Conservation (phyloP, 2,888 invertebrate genomes). For the Hypena proboscidalis region DNA sequence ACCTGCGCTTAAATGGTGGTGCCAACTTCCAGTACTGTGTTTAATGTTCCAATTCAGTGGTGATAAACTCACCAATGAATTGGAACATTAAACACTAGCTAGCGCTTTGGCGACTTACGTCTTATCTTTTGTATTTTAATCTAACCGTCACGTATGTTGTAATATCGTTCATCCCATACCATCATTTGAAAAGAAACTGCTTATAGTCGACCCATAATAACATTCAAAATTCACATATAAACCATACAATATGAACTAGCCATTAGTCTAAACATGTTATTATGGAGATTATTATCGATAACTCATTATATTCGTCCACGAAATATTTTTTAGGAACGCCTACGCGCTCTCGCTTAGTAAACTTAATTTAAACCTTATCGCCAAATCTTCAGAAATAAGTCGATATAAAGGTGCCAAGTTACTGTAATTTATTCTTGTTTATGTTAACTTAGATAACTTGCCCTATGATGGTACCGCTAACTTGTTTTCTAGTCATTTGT, state of each 20-base stretch:
- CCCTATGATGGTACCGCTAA: slow-evolving; percentile 3
- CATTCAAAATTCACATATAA: slow-evolving; percentile 44
- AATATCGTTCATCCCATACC: slow-evolving; percentile 25
- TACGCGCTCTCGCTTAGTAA: slow-evolving; percentile 45
- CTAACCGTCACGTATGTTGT: no score
- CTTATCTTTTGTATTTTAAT: no score
- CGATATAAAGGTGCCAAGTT: slow-evolving; percentile 32
- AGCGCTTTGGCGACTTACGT: no score
- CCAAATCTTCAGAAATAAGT: slow-evolving; percentile 32
- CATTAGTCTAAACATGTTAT: slow-evolving; percentile 60
- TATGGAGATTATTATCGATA: slow-evolving; percentile 72
- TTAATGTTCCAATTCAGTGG: no score
- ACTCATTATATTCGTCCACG: slow-evolving; percentile 69
- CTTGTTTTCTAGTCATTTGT: slow-evolving; percentile 11
- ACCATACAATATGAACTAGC: slow-evolving; percentile 48
- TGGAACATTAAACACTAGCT: no score
- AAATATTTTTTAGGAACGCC: slow-evolving; percentile 72
- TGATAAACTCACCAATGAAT: no score
- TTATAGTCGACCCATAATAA: slow-evolving; percentile 26
- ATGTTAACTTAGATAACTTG: slow-evolving; percentile 1
- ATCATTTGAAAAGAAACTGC: slow-evolving; percentile 25
- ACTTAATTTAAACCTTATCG: slow-evolving; percentile 49
- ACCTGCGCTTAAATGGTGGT: no score
- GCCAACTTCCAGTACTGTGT: no score
- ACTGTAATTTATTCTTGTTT: slow-evolving; percentile 27